Evolutionary conservation across 2,888 invertebrate species (phyloP), one percentile per base, ranked within the genome.

Genomic region (Perizoma affinitatum): DNA sequence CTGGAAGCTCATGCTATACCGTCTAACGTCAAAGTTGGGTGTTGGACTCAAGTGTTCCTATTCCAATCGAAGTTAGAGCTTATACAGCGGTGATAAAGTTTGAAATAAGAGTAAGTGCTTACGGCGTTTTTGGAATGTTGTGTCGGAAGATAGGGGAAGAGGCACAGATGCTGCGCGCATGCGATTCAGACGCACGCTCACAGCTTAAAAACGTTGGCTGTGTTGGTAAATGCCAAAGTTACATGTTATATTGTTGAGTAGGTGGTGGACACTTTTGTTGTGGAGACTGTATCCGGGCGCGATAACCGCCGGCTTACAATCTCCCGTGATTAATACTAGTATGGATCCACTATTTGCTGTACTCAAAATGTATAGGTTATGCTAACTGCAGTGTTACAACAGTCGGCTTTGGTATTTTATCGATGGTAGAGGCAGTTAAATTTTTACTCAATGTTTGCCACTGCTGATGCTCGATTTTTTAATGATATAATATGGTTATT

Each of bases 161-260:
- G 78, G 83, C 83, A 86, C 87, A 90, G 91, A 91, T 90, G 92
- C 89, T 89, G 89, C 80, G 88, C 91, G 91, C 91, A 91, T 91
- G 91, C 91, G 91, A 76, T 80, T 79, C 79, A 45, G 66, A 63
- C 53, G 41, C 61, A 53, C 64, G 36, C 74, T 72, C 82, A 74
- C 83, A 76, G 74, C 67, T 72, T 59, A 64, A 65, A 63, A 71
- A 67, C 65, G 67, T 65, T 72, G 74, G 71, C 68, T 78, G 76
- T 76, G 73, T 78, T 70, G 71, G 80, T 81, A 76, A 71, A 74
- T 74, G 70, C 70, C 68, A 72, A 71, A 70, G 75, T 71, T 79
- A 81, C 84, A 87, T 87, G 75, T 71, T 79, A 81, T 84, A 87
- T 87, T 88, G 87, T 87, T 80, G 80, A 84, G 76, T 75, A 76